Conservation (phyloP, 2,888 invertebrate species). For the Meghimatium bilineatum region DNA sequence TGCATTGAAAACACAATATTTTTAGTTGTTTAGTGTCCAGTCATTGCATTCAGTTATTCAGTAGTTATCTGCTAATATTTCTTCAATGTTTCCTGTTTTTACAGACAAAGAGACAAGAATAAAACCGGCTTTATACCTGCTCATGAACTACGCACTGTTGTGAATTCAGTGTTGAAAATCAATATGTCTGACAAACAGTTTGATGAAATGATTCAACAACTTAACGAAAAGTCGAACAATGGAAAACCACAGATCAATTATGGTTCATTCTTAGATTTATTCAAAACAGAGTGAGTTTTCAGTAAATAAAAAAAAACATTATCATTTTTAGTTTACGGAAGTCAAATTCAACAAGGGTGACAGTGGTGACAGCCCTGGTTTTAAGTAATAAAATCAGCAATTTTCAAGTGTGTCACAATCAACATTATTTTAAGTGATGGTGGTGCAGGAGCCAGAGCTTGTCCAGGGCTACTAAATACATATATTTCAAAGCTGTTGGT, state of each 20-base stretch:
- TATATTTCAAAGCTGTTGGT: too few relatives aligned
- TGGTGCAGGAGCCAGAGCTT: too few relatives aligned
- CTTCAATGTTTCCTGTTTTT: not conserved
- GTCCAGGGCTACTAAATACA: too few relatives aligned
- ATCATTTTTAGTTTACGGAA: too few relatives aligned
- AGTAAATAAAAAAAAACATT: not conserved
- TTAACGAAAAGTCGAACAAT: constrained; percentile 26
- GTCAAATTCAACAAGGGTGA: too few relatives aligned
- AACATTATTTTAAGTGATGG: too few relatives aligned
- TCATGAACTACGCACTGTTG: constrained; percentile 33
- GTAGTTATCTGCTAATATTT: not conserved
- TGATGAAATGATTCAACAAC: constrained; percentile 32
- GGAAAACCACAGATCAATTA: constrained; percentile 32
- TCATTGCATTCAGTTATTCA: not conserved
- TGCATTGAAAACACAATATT: too few relatives aligned
- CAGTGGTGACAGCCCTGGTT: too few relatives aligned
- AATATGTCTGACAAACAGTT: constrained; percentile 42
- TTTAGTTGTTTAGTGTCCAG: too few relatives aligned
- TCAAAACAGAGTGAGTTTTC: constrained; percentile 40
- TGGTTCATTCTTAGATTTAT: constrained; percentile 29
- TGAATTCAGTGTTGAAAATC: constrained; percentile 41
- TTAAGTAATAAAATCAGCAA: too few relatives aligned
- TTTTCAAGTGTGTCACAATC: too few relatives aligned
- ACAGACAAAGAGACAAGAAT: constrained; percentile 40
- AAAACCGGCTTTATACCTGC: constrained; percentile 35